Base-by-base conservation (phyloP, 2,113 vertebrate genomes). In the Elgaria multicarinata region DNA sequence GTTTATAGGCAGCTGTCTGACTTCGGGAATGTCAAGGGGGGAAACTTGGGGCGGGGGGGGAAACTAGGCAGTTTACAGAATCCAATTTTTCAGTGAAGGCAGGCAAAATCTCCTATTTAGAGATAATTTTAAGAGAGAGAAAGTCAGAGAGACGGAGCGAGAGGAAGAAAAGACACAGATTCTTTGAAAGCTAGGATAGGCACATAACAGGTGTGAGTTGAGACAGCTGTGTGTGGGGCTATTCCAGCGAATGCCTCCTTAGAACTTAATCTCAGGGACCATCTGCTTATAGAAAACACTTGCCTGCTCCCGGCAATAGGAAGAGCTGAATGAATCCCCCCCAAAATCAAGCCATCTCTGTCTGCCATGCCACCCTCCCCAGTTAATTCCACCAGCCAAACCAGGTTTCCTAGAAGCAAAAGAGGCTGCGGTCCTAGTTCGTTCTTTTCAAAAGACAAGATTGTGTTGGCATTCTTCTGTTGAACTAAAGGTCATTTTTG, bases 211-310 rank as follows among this genome's bases (percentile, higher is more conserved):
- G 96, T 96, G 96, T 95, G 94, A 96, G 87, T 75, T 13, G 66
- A 95, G 91, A 94, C 96, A 96, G 96, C 95, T 96, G 96, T 91
- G 87, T 92, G 94, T 94, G 94, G 90, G 92, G 94, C 95, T 95
- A 95, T 93, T 95, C 91, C 88, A 92, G 83, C 89, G 94, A 95
- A 94, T 95, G 81, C 94, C 83, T 95, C 91, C 91, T 96, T 95
- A 95, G 95, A 96, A 96, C 93, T 94, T 96, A 96, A 96, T 96
- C 95, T 96, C 94, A 87, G 92, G 90, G 93, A 91, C 95, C 95
- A 96, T 96, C 95, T 96, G 95, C 93, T 95, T 90, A 89, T 89
- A 93, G 90, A 83, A 93, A 96, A 91, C 96, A 97, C 88, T 89
- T 96, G 95, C 93, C 93, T 96, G 95, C 92, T 93, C 90, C 3